Base-by-base conservation (phyloP, 2,797 vertebrate genomes). In the Acanthornis magna region DNA sequence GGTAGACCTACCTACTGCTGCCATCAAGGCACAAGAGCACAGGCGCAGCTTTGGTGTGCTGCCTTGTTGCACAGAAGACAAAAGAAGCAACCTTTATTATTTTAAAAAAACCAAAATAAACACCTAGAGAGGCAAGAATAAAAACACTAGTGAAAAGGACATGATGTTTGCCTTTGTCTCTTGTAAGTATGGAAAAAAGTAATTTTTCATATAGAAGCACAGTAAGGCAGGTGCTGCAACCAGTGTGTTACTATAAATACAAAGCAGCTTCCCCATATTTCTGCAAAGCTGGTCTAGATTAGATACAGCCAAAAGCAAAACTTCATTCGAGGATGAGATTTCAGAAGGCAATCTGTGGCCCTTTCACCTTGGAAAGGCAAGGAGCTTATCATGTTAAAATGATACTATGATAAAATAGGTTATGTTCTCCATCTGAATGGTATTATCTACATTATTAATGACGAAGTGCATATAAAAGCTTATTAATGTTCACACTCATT, bases 371-470 rank as follows among this genome's bases (percentile, higher is more conserved):
- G 79, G n/a, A 78, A 86, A 94, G 51, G 16, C 58, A 63, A 86
- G 76, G 18, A 90, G 36, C 43, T 32, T 43, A 48, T 38, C 80
- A 53, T 7, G 36, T 38, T 88, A 45, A 76, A 84, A 68, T 51
- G 36, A 43, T 7, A 4, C 72, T 73, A 10, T 32, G 57, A 78
- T 58, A 66, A 76, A 88, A 66, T 11, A 32, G n/a, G 36, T 81
- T 86, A 62, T 73, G 34, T 43, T 51, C 70, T 86, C 85, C 40
- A 61, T 60, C 83, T 22, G 73, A 62, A 81, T 10, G 21, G 51
- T 27, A 34, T 32, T 55, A 63, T 22, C 79, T 88, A 43, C 73
- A 82, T 91, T 91, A 93, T 90, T 95, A 62, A 95, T 73, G n/a
- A 71, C 0, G 0, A 81, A 94, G 60, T 30, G 62, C 62, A 86